Evolutionary conservation across 2,113 vertebrate genomes (phyloP).

Genomic region (Cololabis saira): DNA sequence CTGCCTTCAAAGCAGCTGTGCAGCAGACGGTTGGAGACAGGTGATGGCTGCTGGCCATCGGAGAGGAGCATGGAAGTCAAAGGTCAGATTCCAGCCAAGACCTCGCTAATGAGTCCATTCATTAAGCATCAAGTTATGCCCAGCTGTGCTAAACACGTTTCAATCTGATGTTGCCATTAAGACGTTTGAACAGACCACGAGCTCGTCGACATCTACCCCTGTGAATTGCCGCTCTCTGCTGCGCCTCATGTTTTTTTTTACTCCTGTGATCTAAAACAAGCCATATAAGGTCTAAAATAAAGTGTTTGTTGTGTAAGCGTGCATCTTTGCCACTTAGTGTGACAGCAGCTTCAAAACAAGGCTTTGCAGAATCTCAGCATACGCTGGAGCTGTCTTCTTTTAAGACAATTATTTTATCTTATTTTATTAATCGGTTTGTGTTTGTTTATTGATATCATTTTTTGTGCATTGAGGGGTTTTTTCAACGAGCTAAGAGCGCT

Average conservation of each 20-base stretch:
- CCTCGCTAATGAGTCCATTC: constrained; percentile 51
- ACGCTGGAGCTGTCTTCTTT: constrained; percentile 3
- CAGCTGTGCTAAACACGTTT: constrained; percentile 33
- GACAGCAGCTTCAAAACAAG: constrained; percentile 18
- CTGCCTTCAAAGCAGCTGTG: constrained; percentile 40
- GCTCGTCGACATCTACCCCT: constrained; percentile 21
- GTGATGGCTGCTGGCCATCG: constrained; percentile 30
- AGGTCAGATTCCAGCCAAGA: constrained; percentile 43
- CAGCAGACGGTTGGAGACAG: constrained; percentile 33
- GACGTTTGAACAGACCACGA: constrained; percentile 22
- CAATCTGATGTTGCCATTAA: constrained; percentile 32
- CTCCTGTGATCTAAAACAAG: constrained; percentile 25
- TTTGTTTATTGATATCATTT: constrained; percentile 20
- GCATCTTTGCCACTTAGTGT: background rate
- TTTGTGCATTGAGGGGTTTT: too few relatives aligned
- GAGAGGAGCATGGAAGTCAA: constrained; percentile 42
- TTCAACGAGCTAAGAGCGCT: constrained; percentile 4
- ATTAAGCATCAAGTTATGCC: constrained; percentile 33
- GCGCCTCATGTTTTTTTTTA: constrained; percentile 27
- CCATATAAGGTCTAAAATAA: constrained; percentile 52
- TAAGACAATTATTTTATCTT: constrained; percentile 8
- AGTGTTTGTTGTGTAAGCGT: constrained; percentile 24
- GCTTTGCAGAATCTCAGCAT: constrained; percentile 9
- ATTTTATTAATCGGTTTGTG: constrained; percentile 24
- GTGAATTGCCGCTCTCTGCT: constrained; percentile 19